Conservation (phyloP, 2,113 vertebrate genomes). For the Turdus rufiventris region DNA sequence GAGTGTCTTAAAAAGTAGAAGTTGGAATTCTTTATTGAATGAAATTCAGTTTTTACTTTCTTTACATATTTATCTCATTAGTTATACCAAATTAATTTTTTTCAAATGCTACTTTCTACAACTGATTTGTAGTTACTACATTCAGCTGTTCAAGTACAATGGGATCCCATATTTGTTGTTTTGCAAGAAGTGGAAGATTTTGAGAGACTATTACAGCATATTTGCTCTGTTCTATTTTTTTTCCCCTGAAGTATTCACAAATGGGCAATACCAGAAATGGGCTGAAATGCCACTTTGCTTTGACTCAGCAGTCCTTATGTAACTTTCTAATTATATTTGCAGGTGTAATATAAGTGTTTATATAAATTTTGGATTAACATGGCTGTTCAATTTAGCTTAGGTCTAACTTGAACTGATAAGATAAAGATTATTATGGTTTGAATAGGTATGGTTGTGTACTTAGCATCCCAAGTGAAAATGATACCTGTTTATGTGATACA, state of each 20-base stretch:
- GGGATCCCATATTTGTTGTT: accelerated
- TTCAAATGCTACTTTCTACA: neutral
- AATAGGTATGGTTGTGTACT: neutral
- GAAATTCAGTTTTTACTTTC: neutral
- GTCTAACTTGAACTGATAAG: neutral
- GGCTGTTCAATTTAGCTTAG: neutral
- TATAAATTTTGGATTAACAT: neutral
- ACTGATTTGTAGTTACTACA: neutral
- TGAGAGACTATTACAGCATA: neutral
- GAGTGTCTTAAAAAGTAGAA: neutral
- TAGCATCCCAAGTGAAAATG: neutral
- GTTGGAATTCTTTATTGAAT: neutral
- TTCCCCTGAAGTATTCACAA: neutral
- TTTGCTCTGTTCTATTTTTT: neutral
- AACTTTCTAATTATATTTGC: neutral
- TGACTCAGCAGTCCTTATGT: neutral
- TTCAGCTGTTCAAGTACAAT: neutral
- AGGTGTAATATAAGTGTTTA: neutral
- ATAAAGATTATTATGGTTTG: neutral
- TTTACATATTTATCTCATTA: neutral
- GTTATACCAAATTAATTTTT: neutral
- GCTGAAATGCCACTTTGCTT: neutral
- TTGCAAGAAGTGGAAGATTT: neutral
- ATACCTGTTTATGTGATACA: neutral
- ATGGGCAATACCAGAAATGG: neutral